Evolutionary conservation across 2,797 vertebrate genomes (phyloP).

Genomic region (Pampus argenteus): DNA sequence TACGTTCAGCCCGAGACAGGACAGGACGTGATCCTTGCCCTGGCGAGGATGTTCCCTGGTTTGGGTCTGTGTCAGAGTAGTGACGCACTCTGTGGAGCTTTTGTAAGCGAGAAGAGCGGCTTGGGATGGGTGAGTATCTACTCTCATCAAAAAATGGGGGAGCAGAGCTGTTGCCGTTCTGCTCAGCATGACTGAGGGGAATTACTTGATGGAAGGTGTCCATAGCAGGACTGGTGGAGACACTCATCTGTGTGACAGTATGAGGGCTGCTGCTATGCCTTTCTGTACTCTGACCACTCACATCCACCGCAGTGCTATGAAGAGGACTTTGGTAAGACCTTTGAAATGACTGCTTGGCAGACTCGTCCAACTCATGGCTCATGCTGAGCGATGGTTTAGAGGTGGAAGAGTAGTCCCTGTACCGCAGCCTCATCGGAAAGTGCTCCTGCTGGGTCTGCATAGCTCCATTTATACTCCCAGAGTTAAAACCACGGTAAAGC

Average conservation of each 20-base stretch:
- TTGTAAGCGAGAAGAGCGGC: slow-evolving; percentile 72
- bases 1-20: slow-evolving; percentile 76
- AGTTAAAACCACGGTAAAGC: slow-evolving; percentile 59
- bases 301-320: slow-evolving; percentile 84
- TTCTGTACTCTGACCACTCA: slow-evolving; percentile 77
- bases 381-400: slow-evolving; percentile 67
- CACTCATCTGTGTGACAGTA: slow-evolving; percentile 47
- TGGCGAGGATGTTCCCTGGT: slow-evolving; percentile 76
- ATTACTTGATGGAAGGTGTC: slow-evolving; percentile 80
- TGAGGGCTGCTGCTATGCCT: slow-evolving; percentile 75
- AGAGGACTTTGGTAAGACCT: slow-evolving; percentile 67
- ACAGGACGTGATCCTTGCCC: slow-evolving; percentile 67
- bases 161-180: slow-evolving; percentile 84
- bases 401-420: slow-evolving; percentile 81
- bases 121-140: slow-evolving; percentile 77
- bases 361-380: slow-evolving; percentile 75
- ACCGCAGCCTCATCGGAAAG: slow-evolving; percentile 73
- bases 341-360: slow-evolving; percentile 81
- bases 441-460: slow-evolving; percentile 81
- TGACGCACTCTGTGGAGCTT: slow-evolving; percentile 78
- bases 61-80: slow-evolving; percentile 85
- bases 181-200: slow-evolving; percentile 83
- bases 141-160: slow-evolving; percentile 48
- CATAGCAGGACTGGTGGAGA: slow-evolving; percentile 80
- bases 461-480: slow-evolving; percentile 59